Conservation (phyloP, 2,797 vertebrate species). For the Staurois parvus region DNA sequence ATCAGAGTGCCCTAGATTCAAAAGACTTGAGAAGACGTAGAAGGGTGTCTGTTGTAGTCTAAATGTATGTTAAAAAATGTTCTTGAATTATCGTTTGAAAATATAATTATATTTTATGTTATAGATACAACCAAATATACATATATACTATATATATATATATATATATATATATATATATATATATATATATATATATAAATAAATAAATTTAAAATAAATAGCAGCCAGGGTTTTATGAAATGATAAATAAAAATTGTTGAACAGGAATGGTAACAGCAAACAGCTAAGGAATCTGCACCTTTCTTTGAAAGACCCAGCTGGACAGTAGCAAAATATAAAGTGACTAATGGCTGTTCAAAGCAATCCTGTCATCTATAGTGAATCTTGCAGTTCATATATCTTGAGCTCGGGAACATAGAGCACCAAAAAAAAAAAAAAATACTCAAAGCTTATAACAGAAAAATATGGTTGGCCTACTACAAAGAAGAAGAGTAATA, state of each 20-base stretch:
- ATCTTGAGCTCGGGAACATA: neutral
- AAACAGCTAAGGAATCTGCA: constrained; percentile 17
- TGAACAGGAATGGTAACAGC: constrained; percentile 18
- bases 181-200: too few species aligned
- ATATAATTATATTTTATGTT: too few species aligned
- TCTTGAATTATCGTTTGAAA: too few species aligned
- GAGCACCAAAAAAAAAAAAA: constrained; percentile 14
- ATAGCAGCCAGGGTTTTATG: neutral
- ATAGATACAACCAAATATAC: too few species aligned
- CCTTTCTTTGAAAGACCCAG: constrained; percentile 20
- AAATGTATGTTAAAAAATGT: too few species aligned
- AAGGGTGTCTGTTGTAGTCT: too few species aligned
- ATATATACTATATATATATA: too few species aligned
- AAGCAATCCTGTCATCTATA: constrained; percentile 34
- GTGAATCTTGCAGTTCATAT: constrained; percentile 15
- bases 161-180: too few species aligned
- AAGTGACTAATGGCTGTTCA: constrained; percentile 36
- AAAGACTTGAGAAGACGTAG: neutral
- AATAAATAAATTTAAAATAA: too few species aligned
- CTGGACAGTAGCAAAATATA: constrained; percentile 25
- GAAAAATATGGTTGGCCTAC: constrained; percentile 23
- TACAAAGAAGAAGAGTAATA: constrained; percentile 19
- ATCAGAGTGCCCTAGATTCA: neutral
- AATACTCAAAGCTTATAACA: constrained; percentile 2
- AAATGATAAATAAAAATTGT: constrained; percentile 30